Percentiles rank a stretch among this genome's conserved stretches.
phyloP scores from a whole-genome alignment of 2,113 vertebrate species.

The Rhinoptilus africanus region DNA sequence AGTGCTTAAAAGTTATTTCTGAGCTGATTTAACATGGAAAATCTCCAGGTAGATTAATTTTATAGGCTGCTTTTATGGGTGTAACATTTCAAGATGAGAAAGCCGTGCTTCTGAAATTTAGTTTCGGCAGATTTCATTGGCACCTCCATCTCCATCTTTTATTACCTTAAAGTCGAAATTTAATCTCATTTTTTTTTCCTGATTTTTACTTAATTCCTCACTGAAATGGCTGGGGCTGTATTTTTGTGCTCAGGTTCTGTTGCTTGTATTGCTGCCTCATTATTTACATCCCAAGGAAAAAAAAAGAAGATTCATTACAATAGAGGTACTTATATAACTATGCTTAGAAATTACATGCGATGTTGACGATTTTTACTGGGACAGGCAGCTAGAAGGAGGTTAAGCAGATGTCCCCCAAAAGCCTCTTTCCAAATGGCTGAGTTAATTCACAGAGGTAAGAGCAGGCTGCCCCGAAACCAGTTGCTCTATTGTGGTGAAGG shows the following conservation, averaged over 20 bases:
- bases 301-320: background rate
- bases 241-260: background rate
- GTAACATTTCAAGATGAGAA: constrained; percentile 70
- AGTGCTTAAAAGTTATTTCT: constrained; percentile 60
- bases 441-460: background rate
- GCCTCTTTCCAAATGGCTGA: background rate
- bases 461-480: background rate
- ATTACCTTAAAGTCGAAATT: constrained; percentile 58
- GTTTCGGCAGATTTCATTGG: constrained; percentile 55
- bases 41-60: constrained; percentile 69
- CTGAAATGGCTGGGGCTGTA: background rate
- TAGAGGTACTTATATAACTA: background rate
- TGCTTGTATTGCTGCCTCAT: background rate
- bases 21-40: constrained; percentile 65
- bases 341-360: background rate
- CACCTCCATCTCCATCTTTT: constrained; percentile 48
- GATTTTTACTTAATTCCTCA: constrained; percentile 39
- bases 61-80: constrained; percentile 61
- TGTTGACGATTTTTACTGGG: background rate
- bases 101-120: constrained; percentile 55
- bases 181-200: constrained; percentile 22
- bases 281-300: background rate
- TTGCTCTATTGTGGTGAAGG: background rate
- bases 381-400: background rate
- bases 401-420: background rate